Percentiles rank a stretch among this genome's conserved stretches.
These are phyloP conservation scores for Aricia agestis DNA, from an alignment of 1,140 invertebrate species.

Conservation along the genomic window DNA sequence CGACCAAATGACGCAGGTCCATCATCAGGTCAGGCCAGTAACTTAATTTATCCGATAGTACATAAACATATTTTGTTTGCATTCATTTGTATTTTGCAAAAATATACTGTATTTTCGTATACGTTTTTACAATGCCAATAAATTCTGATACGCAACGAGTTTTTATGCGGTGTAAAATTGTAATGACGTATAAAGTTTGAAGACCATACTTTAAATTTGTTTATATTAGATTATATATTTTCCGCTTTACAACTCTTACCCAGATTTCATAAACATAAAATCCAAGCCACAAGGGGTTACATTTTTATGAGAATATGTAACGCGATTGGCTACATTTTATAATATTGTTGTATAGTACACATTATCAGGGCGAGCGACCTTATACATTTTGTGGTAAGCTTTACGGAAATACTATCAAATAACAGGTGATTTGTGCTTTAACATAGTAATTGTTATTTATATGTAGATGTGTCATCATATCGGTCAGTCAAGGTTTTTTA, in stretches of 20 bases:
- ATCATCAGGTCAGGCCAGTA: too few relatives aligned
- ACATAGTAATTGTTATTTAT: too few relatives aligned
- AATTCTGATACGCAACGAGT: constrained; percentile 40
- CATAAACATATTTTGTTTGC: too few relatives aligned
- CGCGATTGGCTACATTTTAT: neutral
- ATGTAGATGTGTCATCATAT: too few relatives aligned
- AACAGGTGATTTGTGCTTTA: too few relatives aligned
- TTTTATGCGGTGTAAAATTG: constrained; percentile 49
- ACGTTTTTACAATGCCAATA: constrained; percentile 44
- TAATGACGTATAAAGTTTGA: constrained; percentile 28
- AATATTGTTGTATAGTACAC: neutral
- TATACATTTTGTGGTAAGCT: too few relatives aligned
- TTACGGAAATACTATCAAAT: too few relatives aligned
- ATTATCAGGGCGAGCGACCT: too few relatives aligned
- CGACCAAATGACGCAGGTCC: too few relatives aligned
- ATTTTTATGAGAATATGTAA: neutral
- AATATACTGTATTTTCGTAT: constrained; percentile 21
- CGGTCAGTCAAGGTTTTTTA: too few relatives aligned
- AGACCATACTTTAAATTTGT: constrained; percentile 19
- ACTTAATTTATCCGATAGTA: too few relatives aligned
- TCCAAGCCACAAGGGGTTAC: constrained; percentile 3
- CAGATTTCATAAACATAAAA: constrained; percentile 18
- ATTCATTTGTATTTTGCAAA: neutral
- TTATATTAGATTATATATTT: constrained; percentile 20
- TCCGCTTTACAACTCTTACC: constrained; percentile 18